These are phyloP conservation scores for Ceuthmochares aereus DNA, from an alignment of 2,113 vertebrate species.

Conservation along the genomic window DNA sequence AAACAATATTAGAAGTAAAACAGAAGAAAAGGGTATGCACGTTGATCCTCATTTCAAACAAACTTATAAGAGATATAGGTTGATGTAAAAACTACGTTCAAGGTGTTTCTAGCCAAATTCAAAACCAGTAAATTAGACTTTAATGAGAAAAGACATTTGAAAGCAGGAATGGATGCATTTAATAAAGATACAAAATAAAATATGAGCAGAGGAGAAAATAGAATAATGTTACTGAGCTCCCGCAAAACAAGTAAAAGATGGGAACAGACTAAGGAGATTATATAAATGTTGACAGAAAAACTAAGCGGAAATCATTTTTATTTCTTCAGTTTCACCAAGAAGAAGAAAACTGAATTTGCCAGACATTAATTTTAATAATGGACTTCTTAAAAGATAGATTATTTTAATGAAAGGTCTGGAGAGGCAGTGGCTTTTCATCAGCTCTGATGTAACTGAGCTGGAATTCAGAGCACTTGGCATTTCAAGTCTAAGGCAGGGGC, in stretches of 20 bases:
- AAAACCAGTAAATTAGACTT: not conserved
- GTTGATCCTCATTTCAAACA: not conserved
- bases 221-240: not conserved
- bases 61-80: not conserved
- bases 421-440: not conserved
- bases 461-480: not conserved
- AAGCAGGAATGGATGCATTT: not conserved
- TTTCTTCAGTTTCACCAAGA: not conserved
- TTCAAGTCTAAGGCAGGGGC: not conserved
- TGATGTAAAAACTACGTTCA: not conserved
- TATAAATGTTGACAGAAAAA: not conserved
- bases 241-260: not conserved
- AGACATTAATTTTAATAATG: not conserved
- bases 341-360: not conserved
- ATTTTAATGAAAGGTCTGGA: not conserved
- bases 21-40: not conserved
- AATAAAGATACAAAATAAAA: not conserved
- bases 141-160: not conserved
- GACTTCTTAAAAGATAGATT: not conserved
- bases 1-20: not conserved
- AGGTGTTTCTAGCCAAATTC: not conserved
- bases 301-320: not conserved
- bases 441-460: not conserved
- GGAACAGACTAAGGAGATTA: not conserved
- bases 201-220: not conserved